phyloP scores from a whole-genome alignment of 2,797 vertebrate genomes.

The Myotis myotis region DNA sequence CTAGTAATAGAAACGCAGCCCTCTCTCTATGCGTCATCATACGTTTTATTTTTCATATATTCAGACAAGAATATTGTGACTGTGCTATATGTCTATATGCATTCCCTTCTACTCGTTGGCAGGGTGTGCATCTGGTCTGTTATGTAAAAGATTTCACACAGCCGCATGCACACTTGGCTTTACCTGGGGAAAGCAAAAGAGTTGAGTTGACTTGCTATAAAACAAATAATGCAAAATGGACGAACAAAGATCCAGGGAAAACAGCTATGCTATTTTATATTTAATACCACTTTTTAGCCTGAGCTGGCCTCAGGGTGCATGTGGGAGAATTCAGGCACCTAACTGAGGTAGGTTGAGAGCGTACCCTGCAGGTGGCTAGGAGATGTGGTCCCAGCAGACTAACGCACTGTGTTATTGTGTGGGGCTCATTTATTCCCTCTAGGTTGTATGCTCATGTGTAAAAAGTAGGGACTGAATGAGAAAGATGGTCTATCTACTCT shows the following conservation, averaged over 20 bases:
- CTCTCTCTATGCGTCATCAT: neutral
- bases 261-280: neutral
- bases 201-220: conserved; percentile 17
- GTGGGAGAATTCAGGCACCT: conserved; percentile 41
- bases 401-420: neutral
- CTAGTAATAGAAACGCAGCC: neutral
- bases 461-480: neutral
- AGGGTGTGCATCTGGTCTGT: conserved; percentile 19
- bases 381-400: neutral
- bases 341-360: neutral
- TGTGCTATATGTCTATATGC: conserved; percentile 23
- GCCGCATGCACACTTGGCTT: neutral
- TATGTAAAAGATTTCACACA: conserved; percentile 65
- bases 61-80: conserved; percentile 48
- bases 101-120: conserved; percentile 51
- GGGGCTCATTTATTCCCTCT: neutral
- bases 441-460: neutral
- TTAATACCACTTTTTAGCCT: neutral
- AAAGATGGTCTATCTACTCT: neutral
- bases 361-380: neutral
- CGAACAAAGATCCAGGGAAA: neutral
- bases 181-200: conserved; percentile 55
- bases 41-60: conserved; percentile 32
- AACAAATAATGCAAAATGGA: conserved; percentile 24
- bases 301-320: neutral